Conservation (phyloP, 2,113 vertebrate species). For the Phoxinus phoxinus region DNA sequence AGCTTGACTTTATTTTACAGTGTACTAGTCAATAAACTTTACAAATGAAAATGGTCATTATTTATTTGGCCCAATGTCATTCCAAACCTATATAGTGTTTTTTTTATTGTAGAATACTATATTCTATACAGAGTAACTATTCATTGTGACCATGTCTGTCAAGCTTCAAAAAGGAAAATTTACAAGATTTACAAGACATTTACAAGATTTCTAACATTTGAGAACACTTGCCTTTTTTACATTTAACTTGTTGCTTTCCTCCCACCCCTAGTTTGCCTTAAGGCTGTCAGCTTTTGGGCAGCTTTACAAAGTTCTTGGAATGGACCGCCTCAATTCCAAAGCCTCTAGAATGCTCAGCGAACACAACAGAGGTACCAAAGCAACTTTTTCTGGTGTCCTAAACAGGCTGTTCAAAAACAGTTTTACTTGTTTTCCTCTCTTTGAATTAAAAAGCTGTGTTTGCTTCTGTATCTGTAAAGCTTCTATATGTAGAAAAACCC, state of each 20-base stretch:
- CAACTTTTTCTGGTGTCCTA: not conserved
- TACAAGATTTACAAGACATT: not conserved
- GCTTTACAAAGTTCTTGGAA: constrained; percentile 92
- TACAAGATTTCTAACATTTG: not conserved
- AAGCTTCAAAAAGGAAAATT: not conserved
- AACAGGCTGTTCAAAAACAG: not conserved
- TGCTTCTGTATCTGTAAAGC: not conserved
- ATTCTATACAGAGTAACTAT: not conserved
- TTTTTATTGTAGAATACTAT: not conserved
- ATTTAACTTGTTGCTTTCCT: constrained; percentile 2
- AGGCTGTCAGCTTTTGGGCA: constrained; percentile 93
- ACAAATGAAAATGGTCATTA: not conserved
- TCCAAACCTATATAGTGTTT: not conserved
- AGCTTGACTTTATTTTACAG: not conserved
- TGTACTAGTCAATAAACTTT: not conserved
- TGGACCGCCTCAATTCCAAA: constrained; percentile 86
- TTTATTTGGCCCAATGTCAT: not conserved
- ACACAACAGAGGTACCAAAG: not conserved
- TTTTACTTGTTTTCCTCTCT: not conserved
- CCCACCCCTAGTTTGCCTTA: constrained; percentile 83
- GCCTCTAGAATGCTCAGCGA: constrained; percentile 69
- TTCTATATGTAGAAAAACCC: not conserved
- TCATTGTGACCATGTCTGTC: not conserved
- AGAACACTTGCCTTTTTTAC: not conserved
- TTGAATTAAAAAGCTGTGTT: not conserved